phyloP scores from a whole-genome alignment of 1,140 invertebrate species.

The Sweltsa coloradensis region DNA sequence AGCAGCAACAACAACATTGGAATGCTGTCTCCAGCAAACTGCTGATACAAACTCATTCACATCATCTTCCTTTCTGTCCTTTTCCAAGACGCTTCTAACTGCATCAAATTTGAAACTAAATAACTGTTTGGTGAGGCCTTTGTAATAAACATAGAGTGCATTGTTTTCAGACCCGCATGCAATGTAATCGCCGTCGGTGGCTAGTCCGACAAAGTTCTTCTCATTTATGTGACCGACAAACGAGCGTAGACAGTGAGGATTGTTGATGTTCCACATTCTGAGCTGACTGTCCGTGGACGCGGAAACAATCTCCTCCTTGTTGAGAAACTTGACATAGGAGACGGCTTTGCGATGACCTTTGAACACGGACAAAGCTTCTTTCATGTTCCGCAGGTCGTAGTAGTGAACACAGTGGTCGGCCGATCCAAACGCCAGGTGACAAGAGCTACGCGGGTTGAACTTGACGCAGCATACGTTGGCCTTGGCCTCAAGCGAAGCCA shows the following conservation, averaged over 20 bases:
- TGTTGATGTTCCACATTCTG: conserved; percentile 84
- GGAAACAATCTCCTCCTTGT: conserved; percentile 79
- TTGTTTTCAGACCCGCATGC: conserved; percentile 96
- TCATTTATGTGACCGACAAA: conserved; percentile 93
- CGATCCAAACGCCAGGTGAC: conserved; percentile 84
- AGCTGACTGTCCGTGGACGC: conserved; percentile 91
- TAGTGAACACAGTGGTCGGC: conserved; percentile 96
- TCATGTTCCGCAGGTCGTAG: conserved; percentile 82
- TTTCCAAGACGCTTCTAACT: conserved; percentile 65
- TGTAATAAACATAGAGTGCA: conserved; percentile 87
- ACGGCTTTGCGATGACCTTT: conserved; percentile 91
- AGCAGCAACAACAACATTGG: conserved; percentile 82
- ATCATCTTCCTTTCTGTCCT: conserved; percentile 70
- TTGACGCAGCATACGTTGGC: conserved; percentile 95
- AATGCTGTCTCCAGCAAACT: conserved; percentile 83
- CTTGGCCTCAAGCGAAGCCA: conserved; percentile 77
- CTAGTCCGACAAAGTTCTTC: conserved; percentile 95
- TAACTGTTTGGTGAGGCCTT: conserved; percentile 76
- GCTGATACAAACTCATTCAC: conserved; percentile 90
- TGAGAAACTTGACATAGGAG: conserved; percentile 91
- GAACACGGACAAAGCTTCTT: conserved; percentile 71
- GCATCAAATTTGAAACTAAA: conserved; percentile 85
- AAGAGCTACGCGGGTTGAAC: conserved; percentile 82
- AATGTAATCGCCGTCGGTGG: conserved; percentile 88
- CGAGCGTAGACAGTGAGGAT: conserved; percentile 67